Conservation (phyloP, 53 echinoderm and acorn worm species). For the Antedon mediterranea region DNA sequence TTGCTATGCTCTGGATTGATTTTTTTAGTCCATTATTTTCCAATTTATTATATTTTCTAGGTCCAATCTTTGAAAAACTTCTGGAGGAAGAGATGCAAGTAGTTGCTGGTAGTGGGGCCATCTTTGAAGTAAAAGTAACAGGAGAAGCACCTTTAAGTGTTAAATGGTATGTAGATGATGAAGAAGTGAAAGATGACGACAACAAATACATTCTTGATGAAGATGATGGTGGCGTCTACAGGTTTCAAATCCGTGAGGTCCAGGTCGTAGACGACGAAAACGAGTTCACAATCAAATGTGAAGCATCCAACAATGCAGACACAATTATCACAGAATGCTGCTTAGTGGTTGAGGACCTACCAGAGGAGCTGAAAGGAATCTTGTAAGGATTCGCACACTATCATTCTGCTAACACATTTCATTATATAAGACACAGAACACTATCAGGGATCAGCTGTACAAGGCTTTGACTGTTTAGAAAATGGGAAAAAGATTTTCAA, state of each 20-base stretch:
- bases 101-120: slow-evolving; percentile 29
- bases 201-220: slow-evolving; percentile 12
- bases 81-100: slow-evolving; percentile 7
- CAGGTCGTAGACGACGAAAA: slow-evolving; percentile 27
- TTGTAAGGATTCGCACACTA: slow-evolving; percentile 23
- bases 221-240: slow-evolving; percentile 38
- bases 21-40: too few relatives aligned
- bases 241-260: slow-evolving; percentile 41
- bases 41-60: neutral
- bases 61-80: neutral
- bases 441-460: neutral
- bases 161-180: slow-evolving; percentile 48
- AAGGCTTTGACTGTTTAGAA: neutral
- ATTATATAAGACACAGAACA: neutral
- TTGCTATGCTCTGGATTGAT: too few relatives aligned
- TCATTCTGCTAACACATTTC: neutral
- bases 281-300: slow-evolving; percentile 32
- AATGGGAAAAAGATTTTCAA: neutral
- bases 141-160: slow-evolving; percentile 31
- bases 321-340: slow-evolving; percentile 37
- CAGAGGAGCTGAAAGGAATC: slow-evolving; percentile 32
- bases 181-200: slow-evolving; percentile 23
- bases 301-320: slow-evolving; percentile 33
- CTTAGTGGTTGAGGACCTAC: slow-evolving; percentile 52
- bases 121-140: slow-evolving; percentile 37